phyloP scores from a whole-genome alignment of 2,113 vertebrate species.

The Carettochelys insculpta region DNA sequence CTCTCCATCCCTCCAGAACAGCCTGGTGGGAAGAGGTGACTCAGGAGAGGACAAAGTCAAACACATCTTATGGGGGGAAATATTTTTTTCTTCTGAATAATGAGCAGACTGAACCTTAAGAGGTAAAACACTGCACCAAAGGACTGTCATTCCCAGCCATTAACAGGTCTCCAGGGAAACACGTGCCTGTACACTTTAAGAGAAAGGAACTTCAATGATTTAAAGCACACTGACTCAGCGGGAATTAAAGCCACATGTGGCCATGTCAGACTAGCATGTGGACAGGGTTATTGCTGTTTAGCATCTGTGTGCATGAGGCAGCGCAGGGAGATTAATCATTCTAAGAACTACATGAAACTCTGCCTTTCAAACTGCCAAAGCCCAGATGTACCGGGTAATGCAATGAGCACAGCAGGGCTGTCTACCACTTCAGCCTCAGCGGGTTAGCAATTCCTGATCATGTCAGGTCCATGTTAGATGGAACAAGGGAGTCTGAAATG shows the following conservation, averaged over 20 bases:
- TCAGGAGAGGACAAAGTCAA: background rate
- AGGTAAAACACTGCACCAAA: background rate
- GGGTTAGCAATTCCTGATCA: background rate
- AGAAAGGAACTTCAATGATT: background rate
- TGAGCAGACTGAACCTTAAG: background rate
- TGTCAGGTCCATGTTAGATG: background rate
- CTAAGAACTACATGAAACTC: background rate
- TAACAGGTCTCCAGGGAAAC: background rate
- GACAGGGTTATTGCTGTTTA: conserved; percentile 2
- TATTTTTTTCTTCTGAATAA: background rate
- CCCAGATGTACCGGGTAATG: background rate
- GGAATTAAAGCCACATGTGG: background rate
- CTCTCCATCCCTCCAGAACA: background rate
- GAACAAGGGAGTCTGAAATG: background rate
- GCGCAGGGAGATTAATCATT: background rate
- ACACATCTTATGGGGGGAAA: background rate
- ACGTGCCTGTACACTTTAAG: background rate
- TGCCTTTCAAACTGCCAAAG: background rate
- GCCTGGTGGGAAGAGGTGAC: background rate
- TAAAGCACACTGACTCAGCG: background rate
- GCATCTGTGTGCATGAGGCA: background rate
- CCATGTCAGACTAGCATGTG: background rate
- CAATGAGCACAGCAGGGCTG: background rate
- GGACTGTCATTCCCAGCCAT: background rate
- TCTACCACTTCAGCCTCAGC: background rate